A percentile compares a stretch with the other conserved stretches of the same genome.
Conservation (phyloP, 1,140 invertebrate genomes). For the Calycopis cecrops region DNA sequence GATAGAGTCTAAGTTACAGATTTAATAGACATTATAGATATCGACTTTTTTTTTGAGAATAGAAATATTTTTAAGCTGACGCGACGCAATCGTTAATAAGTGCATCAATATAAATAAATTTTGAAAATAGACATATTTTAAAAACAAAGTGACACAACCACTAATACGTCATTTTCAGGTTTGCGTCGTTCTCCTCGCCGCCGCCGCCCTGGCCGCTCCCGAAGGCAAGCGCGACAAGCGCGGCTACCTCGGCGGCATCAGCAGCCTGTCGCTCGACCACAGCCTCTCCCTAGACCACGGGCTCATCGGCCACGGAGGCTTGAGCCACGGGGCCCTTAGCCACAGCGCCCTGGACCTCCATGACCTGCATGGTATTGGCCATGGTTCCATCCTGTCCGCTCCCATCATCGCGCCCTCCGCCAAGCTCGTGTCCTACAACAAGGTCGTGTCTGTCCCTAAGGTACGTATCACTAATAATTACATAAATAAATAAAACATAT, state of each 20-base stretch:
- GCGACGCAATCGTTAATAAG: no score
- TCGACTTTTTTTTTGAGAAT: no score
- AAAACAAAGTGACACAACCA: not conserved
- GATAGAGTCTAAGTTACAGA: no score
- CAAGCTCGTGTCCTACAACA: conserved; percentile 41
- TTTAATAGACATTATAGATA: no score
- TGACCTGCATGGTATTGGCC: not conserved
- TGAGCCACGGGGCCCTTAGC: conserved; percentile 16
- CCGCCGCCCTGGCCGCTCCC: conserved; percentile 35
- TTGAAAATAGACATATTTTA: conserved; percentile 1
- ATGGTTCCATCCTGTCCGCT: conserved; percentile 13
- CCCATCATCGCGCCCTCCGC: conserved; percentile 23
- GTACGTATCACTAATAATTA: no score
- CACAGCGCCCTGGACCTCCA: conserved; percentile 15
- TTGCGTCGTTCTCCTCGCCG: conserved; percentile 42
- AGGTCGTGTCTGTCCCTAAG: conserved; percentile 44
- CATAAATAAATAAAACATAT: no score
- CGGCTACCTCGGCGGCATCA: conserved; percentile 33
- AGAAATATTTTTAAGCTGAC: no score
- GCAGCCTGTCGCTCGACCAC: conserved; percentile 26
- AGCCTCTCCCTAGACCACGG: not conserved
- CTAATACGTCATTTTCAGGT: conserved; percentile 24
- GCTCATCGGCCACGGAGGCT: conserved; percentile 14
- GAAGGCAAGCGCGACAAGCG: conserved; percentile 49
- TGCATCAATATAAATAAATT: no score